Percentiles rank a stretch among this genome's conserved stretches.
Conservation (phyloP, 1,140 invertebrate genomes). For the Drosophila pallidifrons region DNA sequence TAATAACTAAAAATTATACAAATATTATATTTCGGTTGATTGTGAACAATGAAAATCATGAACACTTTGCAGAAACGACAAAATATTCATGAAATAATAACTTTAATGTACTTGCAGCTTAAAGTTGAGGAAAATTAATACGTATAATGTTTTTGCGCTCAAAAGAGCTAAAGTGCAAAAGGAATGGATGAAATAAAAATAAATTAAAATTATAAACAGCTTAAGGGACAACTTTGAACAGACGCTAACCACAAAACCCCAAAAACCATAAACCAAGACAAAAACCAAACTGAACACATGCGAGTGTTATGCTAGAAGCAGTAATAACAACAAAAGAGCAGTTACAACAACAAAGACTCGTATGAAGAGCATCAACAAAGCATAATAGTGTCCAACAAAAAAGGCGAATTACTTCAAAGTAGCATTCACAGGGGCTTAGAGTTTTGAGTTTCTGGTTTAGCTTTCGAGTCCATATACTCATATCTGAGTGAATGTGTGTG, state of each 20-base stretch:
- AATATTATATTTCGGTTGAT: too few relatives aligned
- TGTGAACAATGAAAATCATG: neutral
- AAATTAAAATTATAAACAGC: slow-evolving; percentile 74
- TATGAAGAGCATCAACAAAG: neutral
- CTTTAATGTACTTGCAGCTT: slow-evolving; percentile 19
- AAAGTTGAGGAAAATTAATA: slow-evolving; percentile 42
- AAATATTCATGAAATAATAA: neutral
- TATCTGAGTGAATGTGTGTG: slow-evolving; percentile 36
- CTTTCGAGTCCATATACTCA: slow-evolving; percentile 44
- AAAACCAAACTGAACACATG: slow-evolving; percentile 46
- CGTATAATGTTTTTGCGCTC: slow-evolving; percentile 30
- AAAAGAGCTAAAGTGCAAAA: slow-evolving; percentile 44
- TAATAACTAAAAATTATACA: too few relatives aligned
- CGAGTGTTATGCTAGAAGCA: slow-evolving; percentile 15
- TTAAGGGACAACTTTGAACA: slow-evolving; percentile 65
- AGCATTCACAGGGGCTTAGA: slow-evolving; percentile 69
- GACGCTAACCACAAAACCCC: slow-evolving; percentile 22
- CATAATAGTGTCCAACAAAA: slow-evolving; percentile 48
- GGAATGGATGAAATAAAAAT: slow-evolving; percentile 43
- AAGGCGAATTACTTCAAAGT: slow-evolving; percentile 68
- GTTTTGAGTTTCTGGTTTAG: slow-evolving; percentile 71
- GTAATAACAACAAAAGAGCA: slow-evolving; percentile 8
- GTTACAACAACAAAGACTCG: neutral
- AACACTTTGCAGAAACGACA: neutral
- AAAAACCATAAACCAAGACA: slow-evolving; percentile 77